phyloP scores from a whole-genome alignment of 2,797 vertebrate species.

The Gallinago stenura region DNA sequence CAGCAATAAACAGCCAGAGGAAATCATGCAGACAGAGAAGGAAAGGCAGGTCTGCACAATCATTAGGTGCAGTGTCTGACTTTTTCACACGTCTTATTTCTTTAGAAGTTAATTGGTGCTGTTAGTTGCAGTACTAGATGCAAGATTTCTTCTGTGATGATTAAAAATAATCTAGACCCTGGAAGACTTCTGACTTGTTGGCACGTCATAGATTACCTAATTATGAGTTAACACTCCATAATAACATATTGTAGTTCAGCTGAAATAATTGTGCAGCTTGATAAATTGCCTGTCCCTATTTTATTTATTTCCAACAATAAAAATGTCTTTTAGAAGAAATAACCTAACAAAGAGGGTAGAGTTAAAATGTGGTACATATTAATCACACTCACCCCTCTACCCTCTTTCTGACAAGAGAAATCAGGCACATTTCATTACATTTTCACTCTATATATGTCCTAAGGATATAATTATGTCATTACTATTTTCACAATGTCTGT shows the following conservation, averaged over 20 bases:
- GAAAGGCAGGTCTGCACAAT: neutral
- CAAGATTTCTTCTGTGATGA: neutral
- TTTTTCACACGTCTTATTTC: neutral
- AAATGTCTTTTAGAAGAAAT: neutral
- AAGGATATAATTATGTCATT: neutral
- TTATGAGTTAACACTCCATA: neutral
- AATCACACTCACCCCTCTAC: neutral
- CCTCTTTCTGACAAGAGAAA: neutral
- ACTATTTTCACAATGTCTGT: neutral
- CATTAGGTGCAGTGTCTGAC: neutral
- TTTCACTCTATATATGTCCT: neutral
- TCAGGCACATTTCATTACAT: neutral
- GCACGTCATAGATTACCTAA: neutral
- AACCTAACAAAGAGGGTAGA: neutral
- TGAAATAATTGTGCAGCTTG: neutral
- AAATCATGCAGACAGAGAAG: neutral
- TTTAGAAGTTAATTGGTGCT: neutral
- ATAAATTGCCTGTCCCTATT: neutral
- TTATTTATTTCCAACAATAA: slow-evolving; percentile 36
- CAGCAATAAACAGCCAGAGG: neutral
- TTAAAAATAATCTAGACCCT: neutral
- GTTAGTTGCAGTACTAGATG: neutral
- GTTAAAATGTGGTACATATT: neutral
- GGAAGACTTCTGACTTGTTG: neutral
- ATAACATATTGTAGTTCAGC: neutral